Conservation (phyloP, 1,140 invertebrate species). For the Cyclina sinensis region DNA sequence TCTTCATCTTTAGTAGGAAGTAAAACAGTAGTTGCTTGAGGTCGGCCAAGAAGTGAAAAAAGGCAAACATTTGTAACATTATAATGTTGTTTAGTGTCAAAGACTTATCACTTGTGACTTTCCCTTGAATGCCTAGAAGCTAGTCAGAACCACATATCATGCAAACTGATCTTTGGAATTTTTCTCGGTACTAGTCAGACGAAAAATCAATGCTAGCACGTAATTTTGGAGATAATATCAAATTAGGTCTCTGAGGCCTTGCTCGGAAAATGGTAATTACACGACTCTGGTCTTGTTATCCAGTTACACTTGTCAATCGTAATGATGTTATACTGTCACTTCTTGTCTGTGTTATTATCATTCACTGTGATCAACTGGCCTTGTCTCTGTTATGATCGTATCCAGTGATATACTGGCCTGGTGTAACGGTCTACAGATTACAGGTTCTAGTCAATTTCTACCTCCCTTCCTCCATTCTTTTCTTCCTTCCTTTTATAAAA, state of each 20-base stretch:
- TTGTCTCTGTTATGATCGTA: too few relatives aligned
- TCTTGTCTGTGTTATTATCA: not conserved
- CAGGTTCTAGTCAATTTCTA: too few relatives aligned
- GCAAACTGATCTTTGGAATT: too few relatives aligned
- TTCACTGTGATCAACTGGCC: not conserved
- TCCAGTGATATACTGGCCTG: too few relatives aligned
- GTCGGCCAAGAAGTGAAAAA: too few relatives aligned
- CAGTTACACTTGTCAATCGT: constrained; percentile 4
- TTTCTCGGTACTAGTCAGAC: not conserved
- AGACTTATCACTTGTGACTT: too few relatives aligned
- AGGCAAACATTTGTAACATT: not conserved
- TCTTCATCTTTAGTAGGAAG: too few relatives aligned
- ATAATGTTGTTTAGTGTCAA: not conserved
- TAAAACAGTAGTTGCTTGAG: too few relatives aligned
- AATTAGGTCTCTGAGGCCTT: constrained; percentile 8
- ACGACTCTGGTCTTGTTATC: not conserved
- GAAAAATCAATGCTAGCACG: constrained; percentile 44
- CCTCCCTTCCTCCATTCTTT: too few relatives aligned
- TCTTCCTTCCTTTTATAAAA: too few relatives aligned
- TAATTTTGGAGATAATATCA: constrained; percentile 50
- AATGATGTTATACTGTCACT: constrained; percentile 26
- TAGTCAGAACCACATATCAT: too few relatives aligned
- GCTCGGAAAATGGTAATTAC: constrained; percentile 26
- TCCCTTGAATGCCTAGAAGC: too few relatives aligned
- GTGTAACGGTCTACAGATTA: not conserved